Evolutionary conservation across 2,113 vertebrate genomes (phyloP).

Genomic region (Litocranius walleri): DNA sequence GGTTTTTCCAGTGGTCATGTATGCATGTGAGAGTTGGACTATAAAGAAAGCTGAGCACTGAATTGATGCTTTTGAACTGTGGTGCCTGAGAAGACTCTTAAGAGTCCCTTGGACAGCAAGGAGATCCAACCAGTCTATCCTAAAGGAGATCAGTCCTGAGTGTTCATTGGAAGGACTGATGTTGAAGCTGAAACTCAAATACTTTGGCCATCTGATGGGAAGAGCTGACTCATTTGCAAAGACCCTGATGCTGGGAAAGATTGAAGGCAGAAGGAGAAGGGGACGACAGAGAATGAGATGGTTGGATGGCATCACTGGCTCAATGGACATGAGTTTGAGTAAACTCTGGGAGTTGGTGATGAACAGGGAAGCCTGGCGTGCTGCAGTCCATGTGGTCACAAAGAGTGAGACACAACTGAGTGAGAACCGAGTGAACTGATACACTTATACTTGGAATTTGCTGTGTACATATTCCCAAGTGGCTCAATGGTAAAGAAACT

Average conservation of each 20-base stretch:
- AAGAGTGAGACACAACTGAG: neutral
- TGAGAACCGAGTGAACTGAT: fast-evolving
- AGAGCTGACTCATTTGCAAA: neutral
- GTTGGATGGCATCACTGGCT: neutral
- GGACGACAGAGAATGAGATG: neutral
- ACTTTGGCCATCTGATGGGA: neutral
- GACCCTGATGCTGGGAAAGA: neutral
- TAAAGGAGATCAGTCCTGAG: neutral
- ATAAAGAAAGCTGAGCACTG: neutral
- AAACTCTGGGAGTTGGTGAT: neutral
- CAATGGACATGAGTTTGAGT: neutral
- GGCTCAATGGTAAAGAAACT: neutral
- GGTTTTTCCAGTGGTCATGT: neutral
- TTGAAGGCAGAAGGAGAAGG: neutral
- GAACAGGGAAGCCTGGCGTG: neutral
- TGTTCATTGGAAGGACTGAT: neutral
- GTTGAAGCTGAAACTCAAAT: neutral
- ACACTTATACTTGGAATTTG: neutral
- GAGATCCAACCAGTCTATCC: neutral
- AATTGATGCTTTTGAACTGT: neutral
- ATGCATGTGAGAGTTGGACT: neutral
- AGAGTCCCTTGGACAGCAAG: neutral
- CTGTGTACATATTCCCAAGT: neutral
- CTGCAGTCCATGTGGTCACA: fast-evolving
- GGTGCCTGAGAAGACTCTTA: neutral